phyloP scores from a whole-genome alignment of 2,113 vertebrate species.

The Piaya cayana region DNA sequence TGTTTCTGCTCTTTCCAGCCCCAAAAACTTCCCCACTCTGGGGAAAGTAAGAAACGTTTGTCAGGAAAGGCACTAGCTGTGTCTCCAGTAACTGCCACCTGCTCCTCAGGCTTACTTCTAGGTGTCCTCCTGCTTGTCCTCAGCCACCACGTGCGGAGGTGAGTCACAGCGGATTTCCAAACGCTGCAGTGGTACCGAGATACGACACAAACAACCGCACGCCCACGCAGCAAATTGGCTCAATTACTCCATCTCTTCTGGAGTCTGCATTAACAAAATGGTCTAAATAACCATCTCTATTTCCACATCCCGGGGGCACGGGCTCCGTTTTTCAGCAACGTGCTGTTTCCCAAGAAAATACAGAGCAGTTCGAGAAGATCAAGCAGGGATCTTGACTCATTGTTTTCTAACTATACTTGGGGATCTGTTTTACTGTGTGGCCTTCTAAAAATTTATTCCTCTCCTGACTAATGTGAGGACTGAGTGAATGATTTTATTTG shows the following conservation, averaged over 20 bases:
- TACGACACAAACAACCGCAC: neutral
- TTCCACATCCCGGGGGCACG: neutral
- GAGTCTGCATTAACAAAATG: neutral
- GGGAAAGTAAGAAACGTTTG: neutral
- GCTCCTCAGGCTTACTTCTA: neutral
- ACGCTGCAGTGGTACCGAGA: rapidly evolving
- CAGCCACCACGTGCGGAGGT: neutral
- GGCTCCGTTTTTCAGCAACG: neutral
- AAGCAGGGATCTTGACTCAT: neutral
- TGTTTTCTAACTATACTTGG: neutral
- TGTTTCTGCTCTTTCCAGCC: neutral
- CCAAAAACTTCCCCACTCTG: neutral
- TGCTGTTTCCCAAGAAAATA: neutral
- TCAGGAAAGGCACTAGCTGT: neutral
- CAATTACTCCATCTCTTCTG: neutral
- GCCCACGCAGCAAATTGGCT: neutral
- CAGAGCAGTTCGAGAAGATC: neutral
- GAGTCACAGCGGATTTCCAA: neutral
- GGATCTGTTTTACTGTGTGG: neutral
- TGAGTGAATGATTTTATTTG: slow-evolving; percentile 19
- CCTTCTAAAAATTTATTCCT: slow-evolving; percentile 14
- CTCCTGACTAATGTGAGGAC: slow-evolving; percentile 27
- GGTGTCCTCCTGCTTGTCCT: neutral
- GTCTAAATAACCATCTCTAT: rapidly evolving
- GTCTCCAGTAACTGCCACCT: neutral